These are phyloP conservation scores for Hemibagrus guttatus DNA, from an alignment of 2,797 vertebrate species.

Conservation along the genomic window DNA sequence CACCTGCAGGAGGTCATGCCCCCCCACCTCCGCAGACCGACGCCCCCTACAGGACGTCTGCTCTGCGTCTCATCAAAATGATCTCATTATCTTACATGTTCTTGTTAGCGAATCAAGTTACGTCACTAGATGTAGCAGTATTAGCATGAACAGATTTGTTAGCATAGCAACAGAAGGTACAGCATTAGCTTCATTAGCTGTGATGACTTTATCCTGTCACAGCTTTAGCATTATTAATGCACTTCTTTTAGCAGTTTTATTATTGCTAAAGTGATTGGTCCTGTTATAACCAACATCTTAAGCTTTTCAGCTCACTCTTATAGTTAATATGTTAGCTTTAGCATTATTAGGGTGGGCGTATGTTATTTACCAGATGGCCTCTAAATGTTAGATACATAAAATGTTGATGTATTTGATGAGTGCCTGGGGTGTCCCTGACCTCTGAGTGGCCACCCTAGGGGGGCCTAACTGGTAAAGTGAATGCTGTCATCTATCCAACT, in stretches of 20 bases:
- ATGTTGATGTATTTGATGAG: neutral
- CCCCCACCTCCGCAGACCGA: neutral
- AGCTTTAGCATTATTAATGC: neutral
- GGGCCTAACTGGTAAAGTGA: neutral
- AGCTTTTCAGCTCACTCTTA: neutral
- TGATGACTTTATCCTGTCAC: neutral
- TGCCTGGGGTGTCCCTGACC: neutral
- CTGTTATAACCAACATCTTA: neutral
- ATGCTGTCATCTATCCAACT: neutral
- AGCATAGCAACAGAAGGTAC: neutral
- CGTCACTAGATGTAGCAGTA: neutral
- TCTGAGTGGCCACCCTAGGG: neutral
- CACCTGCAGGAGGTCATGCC: conserved; percentile 43
- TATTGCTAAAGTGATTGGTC: too few species aligned
- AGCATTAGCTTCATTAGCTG: neutral
- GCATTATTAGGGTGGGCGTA: neutral
- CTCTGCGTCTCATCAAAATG: neutral
- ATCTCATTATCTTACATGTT: conserved; percentile 10
- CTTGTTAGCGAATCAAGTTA: neutral
- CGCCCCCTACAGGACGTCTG: conserved; percentile 46
- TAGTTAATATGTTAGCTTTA: neutral
- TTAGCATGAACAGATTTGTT: neutral
- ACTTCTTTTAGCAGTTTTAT: neutral
- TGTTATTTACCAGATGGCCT: too few species aligned
- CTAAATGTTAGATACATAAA: too few species aligned